Base-by-base conservation (phyloP, 2,888 invertebrate genomes). In the Pyrrhia umbra region DNA sequence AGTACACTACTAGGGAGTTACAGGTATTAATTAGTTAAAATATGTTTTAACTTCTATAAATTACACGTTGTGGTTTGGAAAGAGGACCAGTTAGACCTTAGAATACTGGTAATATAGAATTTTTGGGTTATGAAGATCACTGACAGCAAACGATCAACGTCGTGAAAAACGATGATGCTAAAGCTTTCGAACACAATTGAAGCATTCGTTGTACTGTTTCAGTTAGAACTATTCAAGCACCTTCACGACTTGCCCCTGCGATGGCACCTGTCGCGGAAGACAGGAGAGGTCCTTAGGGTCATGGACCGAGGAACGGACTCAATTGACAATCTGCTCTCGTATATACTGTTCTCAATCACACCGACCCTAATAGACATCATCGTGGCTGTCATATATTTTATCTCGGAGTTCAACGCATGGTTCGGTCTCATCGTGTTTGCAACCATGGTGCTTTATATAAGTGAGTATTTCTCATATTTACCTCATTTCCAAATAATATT, bases 241-340 rank as follows among this genome's bases (percentile, higher is more conserved):
- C 95, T 99, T 15, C 99, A 99, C 90, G 96, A 97, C 61, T 91
- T 99, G 57, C 99, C 99, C 4, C 95, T 99, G 50, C 96, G 98
- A 21, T 99, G 99, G 99, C 99, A 99, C 91, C 93, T 99, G 34
- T 96, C 97, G 1, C 95, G 99, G 10, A 99, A 99, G 95, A 99
- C 99, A 0, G 99, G 99, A 1, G 99, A 99, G 95, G 99, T 99
- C 0, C 94, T 99, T 1, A 95, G 99, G 34, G 97, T 99, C 0
- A 99, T 99, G 98, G 99, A 99, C 92, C 96, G 99, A 68, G 99
- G 99, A 75, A 99, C 99, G 0, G 98, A 98, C 82, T 99, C 99
- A 57, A 98, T 99, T 80, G 99, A 99, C 92, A 98, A 97, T 90
- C 95, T 99, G 9, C 95, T 99, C 0, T 98, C 97, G 83, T 98